A percentile compares a stretch with the other conserved stretches of the same genome.
Conservation (phyloP, 2,888 invertebrate species). For the Papilio gigon region DNA sequence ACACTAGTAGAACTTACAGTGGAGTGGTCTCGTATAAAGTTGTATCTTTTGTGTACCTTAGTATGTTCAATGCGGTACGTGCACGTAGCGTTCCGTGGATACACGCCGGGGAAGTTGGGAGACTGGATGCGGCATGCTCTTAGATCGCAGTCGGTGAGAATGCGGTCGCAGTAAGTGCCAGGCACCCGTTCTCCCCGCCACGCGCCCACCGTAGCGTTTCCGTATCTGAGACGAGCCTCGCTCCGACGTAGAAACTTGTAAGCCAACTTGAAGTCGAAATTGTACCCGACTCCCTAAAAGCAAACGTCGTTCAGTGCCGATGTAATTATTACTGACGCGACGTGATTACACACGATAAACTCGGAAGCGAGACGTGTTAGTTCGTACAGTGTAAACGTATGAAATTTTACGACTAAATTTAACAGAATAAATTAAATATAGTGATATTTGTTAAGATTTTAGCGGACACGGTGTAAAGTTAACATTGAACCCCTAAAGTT, state of each 20-base stretch:
- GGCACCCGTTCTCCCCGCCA: conserved; percentile 89
- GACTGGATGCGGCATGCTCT: conserved; percentile 89
- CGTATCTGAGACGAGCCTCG: conserved; percentile 89
- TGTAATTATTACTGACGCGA: conserved; percentile 42
- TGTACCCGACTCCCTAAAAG: conserved; percentile 87
- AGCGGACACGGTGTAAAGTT: neutral
- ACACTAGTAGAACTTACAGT: conserved; percentile 11
- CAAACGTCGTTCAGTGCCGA: conserved; percentile 53
- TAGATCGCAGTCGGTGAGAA: conserved; percentile 89
- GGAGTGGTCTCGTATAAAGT: conserved; percentile 26
- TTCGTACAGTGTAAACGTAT: neutral
- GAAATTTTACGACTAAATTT: neutral
- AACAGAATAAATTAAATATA: neutral
- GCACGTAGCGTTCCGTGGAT: conserved; percentile 93
- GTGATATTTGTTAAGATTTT: neutral
- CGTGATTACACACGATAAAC: conserved; percentile 24
- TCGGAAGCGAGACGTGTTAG: conserved; percentile 6
- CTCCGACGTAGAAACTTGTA: conserved; percentile 91
- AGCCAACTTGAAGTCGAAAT: conserved; percentile 91
- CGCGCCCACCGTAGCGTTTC: conserved; percentile 86
- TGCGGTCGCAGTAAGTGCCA: conserved; percentile 90
- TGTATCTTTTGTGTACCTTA: conserved; percentile 60
- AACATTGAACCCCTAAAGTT: neutral
- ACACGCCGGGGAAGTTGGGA: conserved; percentile 95
- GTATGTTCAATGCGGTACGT: conserved; percentile 87